phyloP scores from a whole-genome alignment of 2,888 invertebrate genomes.

The Cheiracanthium punctorium region DNA sequence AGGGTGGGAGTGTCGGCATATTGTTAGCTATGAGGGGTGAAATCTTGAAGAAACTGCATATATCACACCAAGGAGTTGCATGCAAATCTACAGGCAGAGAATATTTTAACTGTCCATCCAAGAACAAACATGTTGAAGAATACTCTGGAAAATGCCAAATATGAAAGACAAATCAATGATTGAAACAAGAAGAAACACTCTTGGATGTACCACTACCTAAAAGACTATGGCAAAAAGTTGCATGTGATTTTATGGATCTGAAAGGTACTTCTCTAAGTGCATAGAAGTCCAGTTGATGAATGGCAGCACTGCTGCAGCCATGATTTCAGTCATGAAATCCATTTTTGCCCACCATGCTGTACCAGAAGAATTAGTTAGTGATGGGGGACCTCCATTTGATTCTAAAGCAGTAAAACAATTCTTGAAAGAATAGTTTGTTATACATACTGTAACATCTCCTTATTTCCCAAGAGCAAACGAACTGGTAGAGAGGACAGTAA shows the following conservation, averaged over 20 bases:
- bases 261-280: slow-evolving; percentile 39
- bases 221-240: slow-evolving; percentile 19
- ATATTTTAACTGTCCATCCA: slow-evolving; percentile 3
- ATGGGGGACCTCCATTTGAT: too few relatives aligned
- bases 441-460: slow-evolving; percentile 18
- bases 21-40: too few relatives aligned
- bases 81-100: too few relatives aligned
- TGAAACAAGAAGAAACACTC: slow-evolving; percentile 6
- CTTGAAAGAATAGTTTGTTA: slow-evolving; percentile 8
- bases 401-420: slow-evolving; percentile 14
- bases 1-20: too few relatives aligned
- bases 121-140: background rate
- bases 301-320: slow-evolving; percentile 4
- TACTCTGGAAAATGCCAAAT: slow-evolving; percentile 27
- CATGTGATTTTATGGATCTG: too few relatives aligned
- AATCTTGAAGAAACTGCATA: too few relatives aligned
- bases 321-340: slow-evolving; percentile 17
- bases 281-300: slow-evolving; percentile 26
- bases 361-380: too few relatives aligned
- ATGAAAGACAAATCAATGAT: slow-evolving; percentile 8
- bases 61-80: too few relatives aligned
- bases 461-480: slow-evolving; percentile 32
- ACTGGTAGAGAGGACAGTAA: slow-evolving; percentile 24
- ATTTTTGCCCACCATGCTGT: slow-evolving; percentile 22
- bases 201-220: background rate